These are phyloP conservation scores for Amyelois transitella DNA, from an alignment of 1,140 invertebrate species.

Conservation along the genomic window DNA sequence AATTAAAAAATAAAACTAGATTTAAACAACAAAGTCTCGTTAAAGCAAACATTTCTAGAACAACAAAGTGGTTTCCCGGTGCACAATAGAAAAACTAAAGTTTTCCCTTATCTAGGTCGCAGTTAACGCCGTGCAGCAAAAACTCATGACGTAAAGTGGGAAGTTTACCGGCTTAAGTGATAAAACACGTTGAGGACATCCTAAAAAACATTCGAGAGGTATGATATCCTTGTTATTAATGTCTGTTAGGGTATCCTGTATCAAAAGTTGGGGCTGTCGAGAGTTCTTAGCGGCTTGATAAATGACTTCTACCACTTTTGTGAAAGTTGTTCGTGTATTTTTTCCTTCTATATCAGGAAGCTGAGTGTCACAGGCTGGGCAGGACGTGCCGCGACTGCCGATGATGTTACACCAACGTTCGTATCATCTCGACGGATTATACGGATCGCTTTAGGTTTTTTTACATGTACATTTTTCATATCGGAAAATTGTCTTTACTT, in stretches of 20 bases:
- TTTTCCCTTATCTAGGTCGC: slow-evolving; percentile 25
- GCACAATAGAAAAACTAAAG: slow-evolving; percentile 20
- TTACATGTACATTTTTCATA: too few species aligned
- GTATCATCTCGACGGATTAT: slow-evolving; percentile 37
- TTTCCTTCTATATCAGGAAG: slow-evolving; percentile 37
- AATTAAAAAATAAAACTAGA: slow-evolving; percentile 2
- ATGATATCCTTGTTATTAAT: slow-evolving; percentile 72
- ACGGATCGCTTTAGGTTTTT: slow-evolving; percentile 26
- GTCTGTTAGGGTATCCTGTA: slow-evolving; percentile 65
- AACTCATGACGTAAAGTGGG: slow-evolving; percentile 30
- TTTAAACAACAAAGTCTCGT: slow-evolving; percentile 13
- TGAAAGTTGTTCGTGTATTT: slow-evolving; percentile 56
- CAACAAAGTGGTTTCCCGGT: slow-evolving; percentile 14
- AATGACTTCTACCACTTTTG: slow-evolving; percentile 66
- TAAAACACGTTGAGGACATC: slow-evolving; percentile 61
- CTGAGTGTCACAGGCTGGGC: slow-evolving; percentile 37
- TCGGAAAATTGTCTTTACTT: slow-evolving; percentile 7
- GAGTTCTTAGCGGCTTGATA: slow-evolving; percentile 71
- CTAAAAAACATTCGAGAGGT: slow-evolving; percentile 55
- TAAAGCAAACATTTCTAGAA: slow-evolving; percentile 11
- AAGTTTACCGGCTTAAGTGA: slow-evolving; percentile 50
- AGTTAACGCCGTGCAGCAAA: slow-evolving; percentile 21
- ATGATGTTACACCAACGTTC: slow-evolving; percentile 39
- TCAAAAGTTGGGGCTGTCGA: slow-evolving; percentile 68
- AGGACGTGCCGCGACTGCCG: slow-evolving; percentile 45